A percentile compares a stretch with the other conserved stretches of the same genome.
phyloP scores from a whole-genome alignment of 2,113 vertebrate genomes.

The Oncorhynchus nerka region DNA sequence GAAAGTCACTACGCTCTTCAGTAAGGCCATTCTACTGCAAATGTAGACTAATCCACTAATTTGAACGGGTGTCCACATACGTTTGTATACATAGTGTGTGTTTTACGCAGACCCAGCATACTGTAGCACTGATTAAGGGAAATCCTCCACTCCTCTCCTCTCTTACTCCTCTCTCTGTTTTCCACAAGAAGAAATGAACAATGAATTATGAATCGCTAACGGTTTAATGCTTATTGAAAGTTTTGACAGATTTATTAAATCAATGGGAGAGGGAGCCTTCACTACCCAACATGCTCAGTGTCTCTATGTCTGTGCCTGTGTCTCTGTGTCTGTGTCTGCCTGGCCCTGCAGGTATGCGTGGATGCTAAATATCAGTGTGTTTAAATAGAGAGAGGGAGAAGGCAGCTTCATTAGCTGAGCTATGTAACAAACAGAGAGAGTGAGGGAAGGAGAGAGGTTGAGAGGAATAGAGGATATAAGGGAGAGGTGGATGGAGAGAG shows the following conservation, averaged over 20 bases:
- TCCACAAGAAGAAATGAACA: slow-evolving; percentile 5
- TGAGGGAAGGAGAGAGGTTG: not conserved
- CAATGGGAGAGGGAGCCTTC: slow-evolving; percentile 31
- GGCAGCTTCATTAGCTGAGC: slow-evolving; percentile 39
- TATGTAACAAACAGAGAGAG: slow-evolving; percentile 12
- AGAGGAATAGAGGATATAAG: not conserved
- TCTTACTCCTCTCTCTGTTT: no score
- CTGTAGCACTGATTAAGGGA: not conserved
- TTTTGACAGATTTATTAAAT: slow-evolving; percentile 44
- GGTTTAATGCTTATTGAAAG: slow-evolving; percentile 40
- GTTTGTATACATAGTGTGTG: no score
- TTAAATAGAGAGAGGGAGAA: slow-evolving; percentile 23
- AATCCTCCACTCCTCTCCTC: not conserved
- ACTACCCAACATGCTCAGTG: slow-evolving; percentile 24
- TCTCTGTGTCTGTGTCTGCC: not conserved
- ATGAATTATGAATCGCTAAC: slow-evolving; percentile 33
- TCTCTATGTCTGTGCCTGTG: no score
- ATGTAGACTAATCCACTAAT: no score
- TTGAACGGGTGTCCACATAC: no score
- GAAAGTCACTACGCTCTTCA: no score
- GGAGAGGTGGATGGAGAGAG: not conserved
- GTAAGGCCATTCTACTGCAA: no score
- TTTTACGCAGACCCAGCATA: no score
- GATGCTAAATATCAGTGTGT: slow-evolving; percentile 40
- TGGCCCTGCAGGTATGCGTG: slow-evolving; percentile 47